A percentile compares a stretch with the other conserved stretches of the same genome.
Conservation (phyloP, 1,140 invertebrate genomes). For the Lanistes nyassanus region DNA sequence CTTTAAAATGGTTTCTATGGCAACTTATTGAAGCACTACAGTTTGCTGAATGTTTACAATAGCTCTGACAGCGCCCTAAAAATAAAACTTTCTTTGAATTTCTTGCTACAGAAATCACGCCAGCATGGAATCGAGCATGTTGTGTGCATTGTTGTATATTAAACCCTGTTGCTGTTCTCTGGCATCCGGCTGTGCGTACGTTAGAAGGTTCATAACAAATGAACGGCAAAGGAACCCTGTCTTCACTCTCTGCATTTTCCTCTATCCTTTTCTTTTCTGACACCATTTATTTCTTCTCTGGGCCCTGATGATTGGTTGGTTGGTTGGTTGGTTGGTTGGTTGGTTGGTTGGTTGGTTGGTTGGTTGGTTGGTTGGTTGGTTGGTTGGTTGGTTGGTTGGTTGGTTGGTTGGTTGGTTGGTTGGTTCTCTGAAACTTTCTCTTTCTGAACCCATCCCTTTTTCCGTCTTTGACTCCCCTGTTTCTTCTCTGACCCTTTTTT, state of each 20-base stretch:
- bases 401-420: background rate
- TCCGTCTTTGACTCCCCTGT: background rate
- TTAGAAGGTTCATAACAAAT: too few relatives aligned
- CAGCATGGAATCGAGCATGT: background rate
- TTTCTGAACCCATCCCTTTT: slow-evolving; percentile 1
- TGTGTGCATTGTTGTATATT: background rate
- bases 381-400: background rate
- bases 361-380: too few relatives aligned
- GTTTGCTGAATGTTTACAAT: too few relatives aligned
- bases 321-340: background rate
- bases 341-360: background rate
- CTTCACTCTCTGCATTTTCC: background rate
- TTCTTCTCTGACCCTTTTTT: background rate
- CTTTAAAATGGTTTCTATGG: too few relatives aligned
- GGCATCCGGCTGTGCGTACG: background rate
- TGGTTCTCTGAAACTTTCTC: background rate
- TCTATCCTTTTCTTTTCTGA: background rate
- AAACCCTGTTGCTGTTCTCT: background rate
- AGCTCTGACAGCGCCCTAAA: too few relatives aligned
- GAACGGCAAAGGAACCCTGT: background rate
- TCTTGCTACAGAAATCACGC: background rate
- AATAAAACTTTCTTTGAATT: too few relatives aligned
- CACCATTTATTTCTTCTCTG: background rate
- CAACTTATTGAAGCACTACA: too few relatives aligned
- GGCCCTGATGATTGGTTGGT: background rate